A percentile compares a stretch with the other conserved stretches of the same genome.
These are phyloP conservation scores for Acyrthosiphon pisum DNA, from an alignment of 1,140 invertebrate species.

Conservation along the genomic window DNA sequence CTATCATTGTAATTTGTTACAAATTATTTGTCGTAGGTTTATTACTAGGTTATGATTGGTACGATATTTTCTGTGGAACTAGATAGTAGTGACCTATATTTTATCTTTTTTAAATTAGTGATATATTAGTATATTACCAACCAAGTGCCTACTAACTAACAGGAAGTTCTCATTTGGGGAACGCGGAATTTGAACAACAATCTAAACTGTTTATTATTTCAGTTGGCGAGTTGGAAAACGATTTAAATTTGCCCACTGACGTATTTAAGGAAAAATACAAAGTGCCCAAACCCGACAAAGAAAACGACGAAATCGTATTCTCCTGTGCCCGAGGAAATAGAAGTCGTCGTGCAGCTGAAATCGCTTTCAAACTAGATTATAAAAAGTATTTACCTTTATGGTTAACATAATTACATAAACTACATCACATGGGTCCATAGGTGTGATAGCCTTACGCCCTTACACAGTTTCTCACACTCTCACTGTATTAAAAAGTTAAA, in stretches of 20 bases:
- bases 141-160: neutral
- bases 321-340: conserved; percentile 27
- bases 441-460: no score
- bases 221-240: conserved; percentile 5
- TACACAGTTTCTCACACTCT: no score
- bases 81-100: neutral
- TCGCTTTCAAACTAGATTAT: neutral
- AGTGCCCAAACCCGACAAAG: neutral
- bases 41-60: no score
- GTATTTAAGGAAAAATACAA: neutral
- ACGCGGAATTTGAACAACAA: neutral
- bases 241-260: neutral
- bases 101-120: neutral
- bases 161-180: neutral
- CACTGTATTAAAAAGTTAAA: neutral
- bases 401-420: no score
- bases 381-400: conserved; percentile 29
- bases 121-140: no score
- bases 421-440: no score
- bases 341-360: conserved; percentile 23
- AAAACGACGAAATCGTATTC: conserved; percentile 14
- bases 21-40: no score
- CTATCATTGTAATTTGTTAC: no score
- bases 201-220: neutral
- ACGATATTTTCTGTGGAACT: no score